Evolutionary conservation across 2,888 invertebrate genomes (phyloP).

Genomic region (Limenitis arthemis): DNA sequence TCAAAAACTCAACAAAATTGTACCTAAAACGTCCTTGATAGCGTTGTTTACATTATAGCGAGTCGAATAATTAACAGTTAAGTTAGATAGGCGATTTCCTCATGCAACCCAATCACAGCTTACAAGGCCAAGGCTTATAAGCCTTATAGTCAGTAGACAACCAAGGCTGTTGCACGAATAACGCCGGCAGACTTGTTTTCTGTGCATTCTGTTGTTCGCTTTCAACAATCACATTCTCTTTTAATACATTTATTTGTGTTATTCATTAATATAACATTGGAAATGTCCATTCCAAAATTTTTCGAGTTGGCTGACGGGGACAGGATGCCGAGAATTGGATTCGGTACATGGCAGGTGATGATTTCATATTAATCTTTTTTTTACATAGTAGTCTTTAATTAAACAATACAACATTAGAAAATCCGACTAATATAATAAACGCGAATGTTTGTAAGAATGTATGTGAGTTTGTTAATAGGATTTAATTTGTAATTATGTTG

Average conservation of each 20-base stretch:
- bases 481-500: too few relatives aligned
- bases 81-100: too few relatives aligned
- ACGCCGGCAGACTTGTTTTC: neutral
- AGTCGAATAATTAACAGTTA: too few relatives aligned
- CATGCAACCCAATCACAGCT: too few relatives aligned
- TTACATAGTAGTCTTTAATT: neutral
- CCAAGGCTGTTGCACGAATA: neutral
- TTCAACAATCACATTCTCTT: neutral
- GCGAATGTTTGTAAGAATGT: too few relatives aligned
- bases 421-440: neutral
- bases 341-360: constrained; percentile 86
- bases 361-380: neutral
- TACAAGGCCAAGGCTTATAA: neutral
- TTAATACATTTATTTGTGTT: neutral
- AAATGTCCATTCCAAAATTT: constrained; percentile 46
- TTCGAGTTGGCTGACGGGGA: constrained; percentile 63
- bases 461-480: too few relatives aligned
- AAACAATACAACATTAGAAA: neutral
- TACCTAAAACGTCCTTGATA: too few relatives aligned
- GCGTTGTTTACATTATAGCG: too few relatives aligned
- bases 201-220: neutral
- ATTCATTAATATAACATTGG: neutral
- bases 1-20: too few relatives aligned
- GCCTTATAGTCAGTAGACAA: neutral
- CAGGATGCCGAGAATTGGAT: constrained; percentile 80